phyloP scores from a whole-genome alignment of 2,888 invertebrate genomes.

The Cantharis rustica region DNA sequence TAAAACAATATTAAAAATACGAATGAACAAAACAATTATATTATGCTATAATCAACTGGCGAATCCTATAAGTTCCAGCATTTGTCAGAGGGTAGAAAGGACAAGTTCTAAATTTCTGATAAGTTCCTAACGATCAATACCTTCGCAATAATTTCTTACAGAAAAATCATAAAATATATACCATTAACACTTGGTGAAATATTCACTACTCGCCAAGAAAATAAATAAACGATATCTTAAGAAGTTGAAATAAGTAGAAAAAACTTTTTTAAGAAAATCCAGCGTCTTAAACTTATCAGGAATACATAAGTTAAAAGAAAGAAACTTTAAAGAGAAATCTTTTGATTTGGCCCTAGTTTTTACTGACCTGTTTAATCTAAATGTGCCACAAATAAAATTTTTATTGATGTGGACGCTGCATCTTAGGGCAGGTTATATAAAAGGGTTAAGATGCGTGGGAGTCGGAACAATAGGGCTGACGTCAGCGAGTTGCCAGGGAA shows the following conservation, averaged over 20 bases:
- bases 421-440: conserved; percentile 29
- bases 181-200: neutral
- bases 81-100: neutral
- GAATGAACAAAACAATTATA: neutral
- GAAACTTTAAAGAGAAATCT: neutral
- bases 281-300: conserved; percentile 24
- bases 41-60: no score
- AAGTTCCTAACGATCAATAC: neutral
- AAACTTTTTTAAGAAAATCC: conserved; percentile 29
- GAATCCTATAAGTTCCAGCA: no score
- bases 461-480: conserved; percentile 62
- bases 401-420: conserved; percentile 26
- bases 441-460: conserved; percentile 56
- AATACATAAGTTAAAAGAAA: conserved; percentile 12
- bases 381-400: conserved; percentile 19
- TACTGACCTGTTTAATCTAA: conserved; percentile 20
- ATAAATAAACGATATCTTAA: neutral
- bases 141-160: neutral
- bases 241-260: neutral
- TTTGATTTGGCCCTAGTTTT: neutral
- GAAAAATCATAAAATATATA: neutral
- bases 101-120: neutral
- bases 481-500: conserved; percentile 36
- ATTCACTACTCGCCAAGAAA: neutral
- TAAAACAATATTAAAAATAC: neutral